These are phyloP conservation scores for Melanotaenia duboulayi DNA, from an alignment of 2,113 vertebrate species.

Conservation along the genomic window DNA sequence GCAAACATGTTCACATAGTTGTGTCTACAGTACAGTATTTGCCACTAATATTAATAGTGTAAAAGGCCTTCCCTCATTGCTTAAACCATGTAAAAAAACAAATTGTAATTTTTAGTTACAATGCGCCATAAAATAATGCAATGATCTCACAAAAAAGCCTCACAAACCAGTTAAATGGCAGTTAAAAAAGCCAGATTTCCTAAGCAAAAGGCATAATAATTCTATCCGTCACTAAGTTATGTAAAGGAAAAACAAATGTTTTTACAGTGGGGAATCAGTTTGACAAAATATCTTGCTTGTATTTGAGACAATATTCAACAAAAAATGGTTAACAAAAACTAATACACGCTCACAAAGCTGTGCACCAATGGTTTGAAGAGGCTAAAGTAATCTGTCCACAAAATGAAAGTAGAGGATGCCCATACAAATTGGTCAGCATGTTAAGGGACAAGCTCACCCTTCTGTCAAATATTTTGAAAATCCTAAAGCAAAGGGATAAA, in stretches of 20 bases:
- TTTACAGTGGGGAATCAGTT: background rate
- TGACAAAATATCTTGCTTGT: background rate
- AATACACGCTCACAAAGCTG: background rate
- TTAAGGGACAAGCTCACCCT: constrained; percentile 16
- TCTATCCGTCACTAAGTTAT: background rate
- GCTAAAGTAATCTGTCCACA: background rate
- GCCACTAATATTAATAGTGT: background rate
- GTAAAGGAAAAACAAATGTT: constrained; percentile 8
- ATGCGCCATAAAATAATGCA: background rate
- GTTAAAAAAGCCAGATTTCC: background rate
- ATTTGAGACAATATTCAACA: background rate
- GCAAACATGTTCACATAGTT: too few species aligned
- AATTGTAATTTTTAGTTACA: constrained; percentile 4
- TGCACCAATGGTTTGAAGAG: background rate
- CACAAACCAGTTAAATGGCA: constrained; percentile 9
- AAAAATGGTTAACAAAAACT: background rate
- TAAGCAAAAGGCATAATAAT: background rate
- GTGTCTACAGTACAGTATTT: constrained; percentile 3
- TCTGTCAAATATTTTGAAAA: background rate
- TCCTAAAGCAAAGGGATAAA: constrained; percentile 15
- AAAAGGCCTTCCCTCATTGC: constrained; percentile 4
- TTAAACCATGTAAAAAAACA: constrained; percentile 19
- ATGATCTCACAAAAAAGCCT: constrained; percentile 10
- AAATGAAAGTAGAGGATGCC: background rate
- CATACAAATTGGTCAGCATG: constrained; percentile 4